phyloP scores from a whole-genome alignment of 1,140 invertebrate genomes.

The Heterodera carotae region DNA sequence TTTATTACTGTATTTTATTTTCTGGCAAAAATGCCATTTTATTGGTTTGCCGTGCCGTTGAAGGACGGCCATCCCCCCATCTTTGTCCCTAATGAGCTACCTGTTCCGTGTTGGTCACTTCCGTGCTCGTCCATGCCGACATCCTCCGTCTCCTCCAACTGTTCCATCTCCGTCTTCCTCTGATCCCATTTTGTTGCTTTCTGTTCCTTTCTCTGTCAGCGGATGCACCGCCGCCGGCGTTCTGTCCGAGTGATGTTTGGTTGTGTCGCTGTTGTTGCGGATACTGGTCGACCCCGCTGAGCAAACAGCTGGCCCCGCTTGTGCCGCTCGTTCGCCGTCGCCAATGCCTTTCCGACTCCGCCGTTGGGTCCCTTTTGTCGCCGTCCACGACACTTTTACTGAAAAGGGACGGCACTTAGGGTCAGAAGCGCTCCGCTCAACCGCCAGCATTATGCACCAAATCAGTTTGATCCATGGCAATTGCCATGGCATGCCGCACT shows the following conservation, averaged over 20 bases:
- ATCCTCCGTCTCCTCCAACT: conserved; percentile 19
- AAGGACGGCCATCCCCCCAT: no score
- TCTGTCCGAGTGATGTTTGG: background rate
- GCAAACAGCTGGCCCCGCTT: background rate
- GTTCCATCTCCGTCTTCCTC: background rate
- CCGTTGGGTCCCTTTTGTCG: conserved; percentile 2
- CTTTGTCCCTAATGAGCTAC: conserved; percentile 10
- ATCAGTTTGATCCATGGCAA: background rate
- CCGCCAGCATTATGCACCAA: background rate
- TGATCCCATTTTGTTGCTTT: background rate
- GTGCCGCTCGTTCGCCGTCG: background rate
- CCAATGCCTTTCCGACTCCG: background rate
- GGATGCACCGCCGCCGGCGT: background rate
- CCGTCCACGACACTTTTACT: conserved; percentile 5
- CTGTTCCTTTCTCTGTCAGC: background rate
- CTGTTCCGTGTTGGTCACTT: conserved; percentile 17
- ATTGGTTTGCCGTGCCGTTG: no score
- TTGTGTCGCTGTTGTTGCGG: background rate
- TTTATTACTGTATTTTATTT: no score
- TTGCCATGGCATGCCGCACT: background rate
- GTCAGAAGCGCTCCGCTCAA: background rate
- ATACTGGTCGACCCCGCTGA: background rate
- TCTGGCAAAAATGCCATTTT: no score
- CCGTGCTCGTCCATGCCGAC: conserved; percentile 9
- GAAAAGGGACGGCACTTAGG: background rate